A percentile compares a stretch with the other conserved stretches of the same genome.
These are phyloP conservation scores for Cylas formicarius DNA, from an alignment of 1,140 invertebrate species.

Conservation along the genomic window DNA sequence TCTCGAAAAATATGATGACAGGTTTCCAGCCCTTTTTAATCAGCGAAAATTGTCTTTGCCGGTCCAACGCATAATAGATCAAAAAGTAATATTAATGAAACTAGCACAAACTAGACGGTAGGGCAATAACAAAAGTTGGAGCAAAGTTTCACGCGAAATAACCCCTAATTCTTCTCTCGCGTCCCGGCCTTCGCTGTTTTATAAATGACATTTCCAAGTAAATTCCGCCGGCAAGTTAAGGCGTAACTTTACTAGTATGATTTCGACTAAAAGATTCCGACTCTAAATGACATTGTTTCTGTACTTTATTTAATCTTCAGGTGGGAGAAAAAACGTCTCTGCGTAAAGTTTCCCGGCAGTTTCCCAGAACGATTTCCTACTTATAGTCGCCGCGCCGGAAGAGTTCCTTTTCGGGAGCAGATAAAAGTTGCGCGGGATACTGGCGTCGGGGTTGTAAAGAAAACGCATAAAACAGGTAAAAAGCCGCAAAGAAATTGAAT, in stretches of 20 bases:
- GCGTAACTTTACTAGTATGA: constrained; percentile 4
- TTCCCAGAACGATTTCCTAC: too few species aligned
- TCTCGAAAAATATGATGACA: too few species aligned
- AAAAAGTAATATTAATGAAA: too few species aligned
- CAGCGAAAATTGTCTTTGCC: too few species aligned
- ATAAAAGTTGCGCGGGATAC: constrained; percentile 12
- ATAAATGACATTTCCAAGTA: constrained; percentile 1
- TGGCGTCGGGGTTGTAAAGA: constrained; percentile 8
- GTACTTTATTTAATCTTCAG: constrained; percentile 18
- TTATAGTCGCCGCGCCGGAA: too few species aligned
- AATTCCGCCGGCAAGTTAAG: constrained; percentile 6
- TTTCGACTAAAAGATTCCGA: constrained; percentile 4
- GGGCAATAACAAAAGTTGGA: too few species aligned
- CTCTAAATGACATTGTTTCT: constrained; percentile 20
- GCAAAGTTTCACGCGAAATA: too few species aligned
- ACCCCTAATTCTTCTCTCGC: too few species aligned
- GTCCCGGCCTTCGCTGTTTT: neutral
- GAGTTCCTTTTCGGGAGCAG: constrained; percentile 5
- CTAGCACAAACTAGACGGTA: too few species aligned
- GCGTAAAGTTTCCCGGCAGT: constrained; percentile 11
- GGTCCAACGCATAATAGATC: too few species aligned
- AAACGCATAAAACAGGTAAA: constrained; percentile 13
- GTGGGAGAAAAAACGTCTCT: constrained; percentile 16
- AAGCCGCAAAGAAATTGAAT: constrained; percentile 21
- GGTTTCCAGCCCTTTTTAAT: too few species aligned